phyloP scores from a whole-genome alignment of 2,888 invertebrate genomes.

The Aleiodes testaceus region DNA sequence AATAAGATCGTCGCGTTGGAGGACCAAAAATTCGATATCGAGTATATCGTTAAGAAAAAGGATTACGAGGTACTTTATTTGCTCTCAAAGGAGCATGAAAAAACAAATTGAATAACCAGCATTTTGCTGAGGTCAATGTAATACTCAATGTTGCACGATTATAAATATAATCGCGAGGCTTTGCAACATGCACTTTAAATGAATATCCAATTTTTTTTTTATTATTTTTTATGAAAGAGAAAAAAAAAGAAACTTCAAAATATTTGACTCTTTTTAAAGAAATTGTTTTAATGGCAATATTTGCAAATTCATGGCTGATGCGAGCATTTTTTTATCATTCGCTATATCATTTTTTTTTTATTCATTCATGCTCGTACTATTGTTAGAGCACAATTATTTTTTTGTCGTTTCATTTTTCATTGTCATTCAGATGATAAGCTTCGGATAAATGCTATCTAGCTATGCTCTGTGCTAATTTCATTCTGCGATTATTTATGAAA shows the following conservation, averaged over 20 bases:
- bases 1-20: constrained; percentile 91
- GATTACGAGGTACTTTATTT: constrained; percentile 92
- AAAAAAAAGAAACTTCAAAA: constrained; percentile 6
- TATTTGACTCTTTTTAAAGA: background rate
- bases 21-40: constrained; percentile 98
- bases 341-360: constrained; percentile 23
- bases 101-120: constrained; percentile 29
- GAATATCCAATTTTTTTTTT: background rate
- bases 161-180: constrained; percentile 13
- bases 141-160: constrained; percentile 55
- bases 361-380: constrained; percentile 9
- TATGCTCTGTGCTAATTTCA: constrained; percentile 17
- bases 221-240: background rate
- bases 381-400: background rate
- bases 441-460: constrained; percentile 15
- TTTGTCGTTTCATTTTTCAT: constrained; percentile 6
- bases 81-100: constrained; percentile 46
- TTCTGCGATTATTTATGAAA: background rate
- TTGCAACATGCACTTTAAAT: constrained; percentile 25
- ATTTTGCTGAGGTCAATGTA: constrained; percentile 50
- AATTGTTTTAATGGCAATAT: background rate
- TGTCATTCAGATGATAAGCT: constrained; percentile 16
- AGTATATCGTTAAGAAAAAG: constrained; percentile 98
- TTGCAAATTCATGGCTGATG: constrained; percentile 22
- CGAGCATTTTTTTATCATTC: constrained; percentile 1